Evolutionary conservation across 2,888 invertebrate genomes (phyloP).

Genomic region (Teinopalpus imperialis): DNA sequence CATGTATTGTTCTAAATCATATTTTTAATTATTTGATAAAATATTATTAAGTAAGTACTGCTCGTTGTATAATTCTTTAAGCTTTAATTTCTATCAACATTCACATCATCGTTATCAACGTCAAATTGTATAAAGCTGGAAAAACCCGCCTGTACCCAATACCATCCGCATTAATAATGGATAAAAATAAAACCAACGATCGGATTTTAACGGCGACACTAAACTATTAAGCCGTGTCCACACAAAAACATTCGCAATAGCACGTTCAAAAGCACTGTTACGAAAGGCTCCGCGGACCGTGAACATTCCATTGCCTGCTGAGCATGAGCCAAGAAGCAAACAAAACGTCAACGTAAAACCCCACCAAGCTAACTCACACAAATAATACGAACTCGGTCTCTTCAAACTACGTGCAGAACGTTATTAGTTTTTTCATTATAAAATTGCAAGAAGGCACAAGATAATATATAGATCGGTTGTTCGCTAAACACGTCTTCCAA

Average conservation of each 20-base stretch:
- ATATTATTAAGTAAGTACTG: no score
- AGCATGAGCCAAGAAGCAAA: slow-evolving; percentile 63
- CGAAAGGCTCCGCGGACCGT: slow-evolving; percentile 76
- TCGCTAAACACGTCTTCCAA: slow-evolving; percentile 1
- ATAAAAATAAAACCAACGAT: slow-evolving; percentile 20
- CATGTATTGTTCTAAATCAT: no score
- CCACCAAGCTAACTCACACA: slow-evolving; percentile 31
- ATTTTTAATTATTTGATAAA: no score
- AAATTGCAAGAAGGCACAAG: slow-evolving; percentile 7
- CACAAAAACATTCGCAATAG: slow-evolving; percentile 78
- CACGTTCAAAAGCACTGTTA: slow-evolving; percentile 70
- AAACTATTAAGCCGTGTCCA: slow-evolving; percentile 61
- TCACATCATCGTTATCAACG: no score
- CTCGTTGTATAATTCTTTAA: no score
- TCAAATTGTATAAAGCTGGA: no score
- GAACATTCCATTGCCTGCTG: slow-evolving; percentile 73
- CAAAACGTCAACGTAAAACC: slow-evolving; percentile 54
- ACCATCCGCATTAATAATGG: slow-evolving; percentile 1
- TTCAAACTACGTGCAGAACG: slow-evolving; percentile 21
- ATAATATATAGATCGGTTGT: no score
- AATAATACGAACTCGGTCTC: slow-evolving; percentile 48
- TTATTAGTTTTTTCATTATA: slow-evolving; percentile 19
- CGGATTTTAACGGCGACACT: slow-evolving; percentile 41
- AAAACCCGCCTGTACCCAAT: no score
- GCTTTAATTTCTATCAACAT: no score